phyloP scores from a whole-genome alignment of 2,113 vertebrate species.

The Turnix velox region DNA sequence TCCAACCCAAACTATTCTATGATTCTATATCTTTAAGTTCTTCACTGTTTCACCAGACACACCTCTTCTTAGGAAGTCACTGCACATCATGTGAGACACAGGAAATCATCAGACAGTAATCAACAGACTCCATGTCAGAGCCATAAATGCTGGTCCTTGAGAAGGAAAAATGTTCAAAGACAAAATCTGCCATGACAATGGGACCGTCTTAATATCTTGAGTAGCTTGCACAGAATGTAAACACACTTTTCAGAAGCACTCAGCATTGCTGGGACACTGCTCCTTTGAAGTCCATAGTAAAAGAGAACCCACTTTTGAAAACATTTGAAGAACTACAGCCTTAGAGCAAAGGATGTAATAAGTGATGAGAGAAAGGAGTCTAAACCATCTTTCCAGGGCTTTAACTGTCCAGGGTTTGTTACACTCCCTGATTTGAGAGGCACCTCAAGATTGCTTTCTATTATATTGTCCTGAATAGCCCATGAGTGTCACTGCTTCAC shows the following conservation, averaged over 20 bases:
- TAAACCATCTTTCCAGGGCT: neutral
- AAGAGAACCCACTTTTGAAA: neutral
- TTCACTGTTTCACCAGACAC: too few relatives aligned
- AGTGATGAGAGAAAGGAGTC: neutral
- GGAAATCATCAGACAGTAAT: neutral
- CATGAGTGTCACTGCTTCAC: neutral
- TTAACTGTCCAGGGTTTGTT: neutral
- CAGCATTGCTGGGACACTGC: neutral
- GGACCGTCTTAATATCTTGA: neutral
- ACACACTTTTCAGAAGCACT: neutral
- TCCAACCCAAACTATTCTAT: too few relatives aligned
- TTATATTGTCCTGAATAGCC: neutral
- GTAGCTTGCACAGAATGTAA: neutral
- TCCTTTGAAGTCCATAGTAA: neutral
- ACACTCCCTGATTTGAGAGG: neutral
- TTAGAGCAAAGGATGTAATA: neutral
- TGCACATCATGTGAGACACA: neutral
- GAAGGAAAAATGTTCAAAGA: neutral
- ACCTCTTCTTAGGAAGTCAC: neutral
- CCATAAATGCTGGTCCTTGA: neutral
- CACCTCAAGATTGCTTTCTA: neutral
- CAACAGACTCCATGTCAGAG: neutral
- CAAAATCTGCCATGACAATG: neutral
- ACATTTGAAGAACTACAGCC: neutral
- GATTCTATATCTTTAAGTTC: too few relatives aligned